Percentiles rank a stretch among this genome's conserved stretches.
Conservation (phyloP, 1,140 invertebrate genomes). For the Lordiphosa clarofinis region DNA sequence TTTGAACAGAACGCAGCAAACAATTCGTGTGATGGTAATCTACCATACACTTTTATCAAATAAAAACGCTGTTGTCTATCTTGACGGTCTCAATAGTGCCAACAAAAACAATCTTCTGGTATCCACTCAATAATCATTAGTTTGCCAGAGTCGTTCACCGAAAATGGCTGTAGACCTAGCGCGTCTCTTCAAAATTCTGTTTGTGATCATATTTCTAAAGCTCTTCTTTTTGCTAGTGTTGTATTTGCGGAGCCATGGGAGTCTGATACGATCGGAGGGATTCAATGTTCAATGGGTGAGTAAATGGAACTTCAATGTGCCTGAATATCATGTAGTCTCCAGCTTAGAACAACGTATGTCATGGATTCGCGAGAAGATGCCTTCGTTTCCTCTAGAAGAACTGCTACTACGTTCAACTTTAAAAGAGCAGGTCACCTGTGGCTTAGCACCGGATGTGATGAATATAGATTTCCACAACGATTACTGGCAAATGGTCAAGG, state of each 20-base stretch:
- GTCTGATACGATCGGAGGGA: background rate
- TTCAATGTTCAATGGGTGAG: slow-evolving; percentile 27
- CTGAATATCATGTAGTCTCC: slow-evolving; percentile 22
- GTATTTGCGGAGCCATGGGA: slow-evolving; percentile 14
- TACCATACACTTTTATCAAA: too few species aligned
- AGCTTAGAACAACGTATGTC: slow-evolving; percentile 29
- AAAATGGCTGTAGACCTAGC: slow-evolving; percentile 37
- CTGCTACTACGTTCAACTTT: background rate
- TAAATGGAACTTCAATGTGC: slow-evolving; percentile 7
- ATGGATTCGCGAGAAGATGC: slow-evolving; percentile 48
- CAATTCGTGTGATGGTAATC: too few species aligned
- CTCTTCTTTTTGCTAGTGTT: slow-evolving; percentile 35
- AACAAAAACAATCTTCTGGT: too few species aligned
- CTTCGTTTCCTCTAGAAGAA: slow-evolving; percentile 55
- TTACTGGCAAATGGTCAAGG: slow-evolving; percentile 88
- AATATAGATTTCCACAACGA: slow-evolving; percentile 61
- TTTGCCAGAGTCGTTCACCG: background rate
- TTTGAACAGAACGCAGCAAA: too few species aligned
- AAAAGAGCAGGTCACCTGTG: slow-evolving; percentile 20
- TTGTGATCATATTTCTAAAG: slow-evolving; percentile 45
- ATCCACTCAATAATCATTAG: background rate
- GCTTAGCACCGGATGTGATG: slow-evolving; percentile 18
- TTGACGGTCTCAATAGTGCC: too few species aligned
- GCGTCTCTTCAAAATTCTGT: slow-evolving; percentile 36
- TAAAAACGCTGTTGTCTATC: slow-evolving; percentile 8